phyloP scores from a whole-genome alignment of 2,888 invertebrate genomes.

The Drosophila kokeensis region DNA sequence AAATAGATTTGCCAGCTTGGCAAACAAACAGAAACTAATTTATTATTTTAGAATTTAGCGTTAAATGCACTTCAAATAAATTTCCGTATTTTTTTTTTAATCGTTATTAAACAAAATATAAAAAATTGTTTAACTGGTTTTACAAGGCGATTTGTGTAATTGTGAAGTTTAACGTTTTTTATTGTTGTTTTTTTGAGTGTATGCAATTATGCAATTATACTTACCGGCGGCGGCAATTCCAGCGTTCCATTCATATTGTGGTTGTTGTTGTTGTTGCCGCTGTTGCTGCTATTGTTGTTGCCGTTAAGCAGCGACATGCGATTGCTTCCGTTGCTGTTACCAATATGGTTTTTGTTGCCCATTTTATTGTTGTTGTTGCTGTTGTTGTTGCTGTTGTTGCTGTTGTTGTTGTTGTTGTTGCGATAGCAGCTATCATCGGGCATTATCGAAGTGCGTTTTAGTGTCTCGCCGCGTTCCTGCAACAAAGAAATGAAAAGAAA shows the following conservation, averaged over 20 bases:
- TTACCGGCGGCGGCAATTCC: conserved; percentile 82
- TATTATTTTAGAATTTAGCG: neutral
- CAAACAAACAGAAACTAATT: neutral
- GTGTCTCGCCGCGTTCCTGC: conserved; percentile 83
- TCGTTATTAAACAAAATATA: neutral
- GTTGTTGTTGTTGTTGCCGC: conserved; percentile 15
- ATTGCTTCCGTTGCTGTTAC: conserved; percentile 55
- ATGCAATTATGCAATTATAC: conserved; percentile 41
- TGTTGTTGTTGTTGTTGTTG: conserved; percentile 47
- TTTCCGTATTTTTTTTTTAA: neutral
- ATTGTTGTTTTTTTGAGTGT: neutral
- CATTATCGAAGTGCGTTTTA: conserved; percentile 83
- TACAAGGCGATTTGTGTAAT: neutral
- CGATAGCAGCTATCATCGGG: conserved; percentile 83
- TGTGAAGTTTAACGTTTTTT: neutral
- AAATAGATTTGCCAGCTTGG: conserved; percentile 15
- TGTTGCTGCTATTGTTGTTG: conserved; percentile 30
- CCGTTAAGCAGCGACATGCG: conserved; percentile 58
- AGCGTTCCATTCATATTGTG: conserved; percentile 40
- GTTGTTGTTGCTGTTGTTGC: conserved; percentile 53
- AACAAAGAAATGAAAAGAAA: conserved; percentile 10
- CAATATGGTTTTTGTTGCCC: conserved; percentile 18
- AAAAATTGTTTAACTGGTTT: neutral
- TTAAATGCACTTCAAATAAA: neutral
- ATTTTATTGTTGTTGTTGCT: conserved; percentile 36